A percentile compares a stretch with the other conserved stretches of the same genome.
phyloP scores from a whole-genome alignment of 2,888 invertebrate species.

The Melanotus villosus region DNA sequence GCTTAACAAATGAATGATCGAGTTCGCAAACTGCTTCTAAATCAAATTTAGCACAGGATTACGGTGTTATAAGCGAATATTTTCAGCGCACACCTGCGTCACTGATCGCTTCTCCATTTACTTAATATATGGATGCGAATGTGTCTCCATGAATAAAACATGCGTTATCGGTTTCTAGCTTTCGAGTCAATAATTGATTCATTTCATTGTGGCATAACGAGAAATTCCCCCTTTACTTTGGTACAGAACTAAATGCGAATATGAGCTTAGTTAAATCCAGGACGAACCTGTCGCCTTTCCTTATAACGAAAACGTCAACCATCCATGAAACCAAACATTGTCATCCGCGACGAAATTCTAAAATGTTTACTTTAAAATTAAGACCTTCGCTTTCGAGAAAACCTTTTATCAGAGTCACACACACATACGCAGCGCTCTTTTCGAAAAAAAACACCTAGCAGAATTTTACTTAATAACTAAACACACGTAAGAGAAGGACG shows the following conservation, averaged over 20 bases:
- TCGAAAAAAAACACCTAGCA: too few relatives aligned
- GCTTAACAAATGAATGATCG: constrained; percentile 60
- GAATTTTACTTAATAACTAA: too few relatives aligned
- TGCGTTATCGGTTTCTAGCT: constrained; percentile 48
- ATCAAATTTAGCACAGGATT: constrained; percentile 62
- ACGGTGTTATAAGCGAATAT: constrained; percentile 63
- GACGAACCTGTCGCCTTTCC: not conserved
- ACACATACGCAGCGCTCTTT: not conserved
- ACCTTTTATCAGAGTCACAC: too few relatives aligned
- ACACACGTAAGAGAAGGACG: too few relatives aligned
- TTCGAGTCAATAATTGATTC: constrained; percentile 48
- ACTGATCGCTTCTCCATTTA: constrained; percentile 61
- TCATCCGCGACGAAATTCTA: not conserved
- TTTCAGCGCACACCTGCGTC: constrained; percentile 60
- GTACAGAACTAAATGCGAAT: not conserved
- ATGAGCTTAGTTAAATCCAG: not conserved
- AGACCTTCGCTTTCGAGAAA: not conserved
- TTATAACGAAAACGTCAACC: not conserved
- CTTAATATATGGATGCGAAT: constrained; percentile 61
- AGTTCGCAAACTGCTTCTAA: constrained; percentile 62
- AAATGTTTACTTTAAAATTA: not conserved
- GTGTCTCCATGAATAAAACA: constrained; percentile 63
- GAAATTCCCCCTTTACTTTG: constrained; percentile 10
- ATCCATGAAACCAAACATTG: constrained; percentile 10
- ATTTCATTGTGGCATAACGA: constrained; percentile 38